Percentiles rank a stretch among this genome's conserved stretches.
Evolutionary conservation across 2,888 invertebrate genomes (phyloP).

Genomic region (Drosophila phalerata): DNA sequence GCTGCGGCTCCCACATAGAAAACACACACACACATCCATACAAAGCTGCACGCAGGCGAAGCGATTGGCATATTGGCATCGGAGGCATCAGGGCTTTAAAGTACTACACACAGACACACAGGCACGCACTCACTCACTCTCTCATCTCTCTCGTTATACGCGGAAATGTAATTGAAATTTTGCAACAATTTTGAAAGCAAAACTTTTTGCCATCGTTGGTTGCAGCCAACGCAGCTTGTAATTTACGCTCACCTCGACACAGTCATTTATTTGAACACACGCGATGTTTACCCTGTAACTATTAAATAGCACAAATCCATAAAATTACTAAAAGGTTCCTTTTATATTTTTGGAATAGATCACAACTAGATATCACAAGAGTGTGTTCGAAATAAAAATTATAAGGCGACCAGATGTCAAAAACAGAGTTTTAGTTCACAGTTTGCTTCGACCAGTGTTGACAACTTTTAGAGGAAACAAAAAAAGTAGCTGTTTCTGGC

Average conservation of each 20-base stretch:
- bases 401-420: conserved; percentile 80
- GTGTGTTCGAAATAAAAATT: conserved; percentile 58
- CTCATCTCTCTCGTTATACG: conserved; percentile 28
- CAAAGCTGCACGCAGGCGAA: conserved; percentile 35
- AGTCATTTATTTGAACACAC: conserved; percentile 47
- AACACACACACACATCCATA: conserved; percentile 25
- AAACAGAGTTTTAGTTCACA: conserved; percentile 69
- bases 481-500: too few relatives aligned
- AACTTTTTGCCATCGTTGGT: conserved; percentile 23
- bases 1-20: conserved; percentile 65
- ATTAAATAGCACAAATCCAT: conserved; percentile 68
- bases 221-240: conserved; percentile 48
- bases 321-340: conserved; percentile 52
- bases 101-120: conserved; percentile 33
- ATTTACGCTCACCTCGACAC: conserved; percentile 67
- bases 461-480: too few relatives aligned
- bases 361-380: conserved; percentile 79
- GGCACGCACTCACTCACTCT: conserved; percentile 22
- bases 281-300: conserved; percentile 43
- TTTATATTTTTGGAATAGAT: conserved; percentile 58
- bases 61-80: conserved; percentile 37
- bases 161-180: conserved; percentile 74
- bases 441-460: conserved; percentile 63
- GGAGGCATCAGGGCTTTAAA: conserved; percentile 32
- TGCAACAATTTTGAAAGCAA: conserved; percentile 22